phyloP scores from a whole-genome alignment of 2,113 vertebrate species.

The Pseudolaguvia tuberculata region DNA sequence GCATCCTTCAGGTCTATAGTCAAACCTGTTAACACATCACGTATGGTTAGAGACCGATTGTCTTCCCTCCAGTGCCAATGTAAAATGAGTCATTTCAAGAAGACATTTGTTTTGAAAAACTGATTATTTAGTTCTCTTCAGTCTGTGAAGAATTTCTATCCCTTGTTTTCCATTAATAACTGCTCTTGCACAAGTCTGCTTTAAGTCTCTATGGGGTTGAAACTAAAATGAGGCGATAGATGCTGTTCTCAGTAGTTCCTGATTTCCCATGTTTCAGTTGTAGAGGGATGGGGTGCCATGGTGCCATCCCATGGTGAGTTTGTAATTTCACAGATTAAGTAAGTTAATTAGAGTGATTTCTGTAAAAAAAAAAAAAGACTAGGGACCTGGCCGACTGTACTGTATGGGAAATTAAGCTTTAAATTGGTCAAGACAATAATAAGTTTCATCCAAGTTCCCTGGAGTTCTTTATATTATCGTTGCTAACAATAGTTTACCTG shows the following conservation, averaged over 20 bases:
- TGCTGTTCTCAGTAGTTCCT: background rate
- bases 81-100: background rate
- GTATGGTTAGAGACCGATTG: background rate
- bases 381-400: background rate
- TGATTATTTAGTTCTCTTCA: background rate
- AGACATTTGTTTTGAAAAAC: background rate
- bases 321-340: constrained; percentile 3
- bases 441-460: background rate
- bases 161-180: background rate
- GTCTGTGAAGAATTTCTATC: background rate
- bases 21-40: too few relatives aligned
- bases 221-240: background rate
- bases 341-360: background rate
- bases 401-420: background rate
- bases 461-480: background rate
- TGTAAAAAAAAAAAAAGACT: background rate
- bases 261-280: too few relatives aligned
- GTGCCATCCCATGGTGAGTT: background rate
- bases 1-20: background rate
- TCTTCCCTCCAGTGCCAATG: background rate
- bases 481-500: background rate
- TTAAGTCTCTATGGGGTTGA: background rate
- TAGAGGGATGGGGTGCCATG: too few relatives aligned
- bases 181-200: background rate
- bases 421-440: background rate